A percentile compares a stretch with the other conserved stretches of the same genome.
Evolutionary conservation across 2,113 vertebrate species (phyloP).

Genomic region (Ploceus nigricollis): DNA sequence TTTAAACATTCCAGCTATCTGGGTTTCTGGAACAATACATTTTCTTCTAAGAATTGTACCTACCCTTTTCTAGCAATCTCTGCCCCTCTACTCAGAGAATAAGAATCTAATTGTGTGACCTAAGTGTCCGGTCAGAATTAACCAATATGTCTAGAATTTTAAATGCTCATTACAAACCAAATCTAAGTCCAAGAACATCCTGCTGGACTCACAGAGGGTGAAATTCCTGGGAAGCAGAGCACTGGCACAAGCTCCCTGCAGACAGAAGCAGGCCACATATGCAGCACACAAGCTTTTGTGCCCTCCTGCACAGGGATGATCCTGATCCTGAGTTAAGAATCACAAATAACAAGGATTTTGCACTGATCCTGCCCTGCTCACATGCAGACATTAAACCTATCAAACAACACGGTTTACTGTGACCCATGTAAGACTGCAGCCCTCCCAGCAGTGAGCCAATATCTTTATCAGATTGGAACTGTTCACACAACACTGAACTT

Average conservation of each 20-base stretch:
- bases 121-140: conserved; percentile 27
- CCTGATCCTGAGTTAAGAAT: not conserved
- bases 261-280: conserved; percentile 1
- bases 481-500: not conserved
- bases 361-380: not conserved
- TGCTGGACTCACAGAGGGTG: conserved; percentile 20
- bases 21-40: not conserved
- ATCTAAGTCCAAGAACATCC: conserved; percentile 55
- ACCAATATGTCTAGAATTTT: conserved; percentile 44
- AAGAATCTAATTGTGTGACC: conserved; percentile 13
- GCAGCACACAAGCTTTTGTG: not conserved
- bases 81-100: not conserved
- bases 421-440: not conserved
- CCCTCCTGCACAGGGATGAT: not conserved
- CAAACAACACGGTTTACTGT: not conserved
- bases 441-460: not conserved
- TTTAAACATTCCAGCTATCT: not conserved
- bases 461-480: conserved; percentile 45
- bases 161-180: conserved; percentile 17
- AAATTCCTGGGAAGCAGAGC: conserved; percentile 53
- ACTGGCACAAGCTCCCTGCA: not conserved
- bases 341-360: not conserved
- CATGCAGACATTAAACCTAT: not conserved
- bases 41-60: not conserved
- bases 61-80: not conserved